Percentiles rank a stretch among this genome's conserved stretches.
phyloP scores from a whole-genome alignment of 2,113 vertebrate species.

The Amblyornis subalaris region DNA sequence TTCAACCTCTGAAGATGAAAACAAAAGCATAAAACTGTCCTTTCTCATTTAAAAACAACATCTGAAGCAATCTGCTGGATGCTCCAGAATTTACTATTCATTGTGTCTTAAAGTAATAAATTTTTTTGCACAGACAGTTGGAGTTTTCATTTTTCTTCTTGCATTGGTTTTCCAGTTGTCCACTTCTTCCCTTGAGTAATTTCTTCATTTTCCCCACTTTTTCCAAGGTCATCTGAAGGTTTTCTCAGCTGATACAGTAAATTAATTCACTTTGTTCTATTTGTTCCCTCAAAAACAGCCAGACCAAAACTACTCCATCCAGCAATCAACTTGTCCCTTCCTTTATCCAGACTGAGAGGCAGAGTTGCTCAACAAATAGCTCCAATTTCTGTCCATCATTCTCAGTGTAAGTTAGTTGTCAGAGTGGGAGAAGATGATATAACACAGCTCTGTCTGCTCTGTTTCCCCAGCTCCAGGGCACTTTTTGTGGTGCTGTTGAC shows the following conservation, averaged over 20 bases:
- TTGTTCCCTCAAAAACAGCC: neutral
- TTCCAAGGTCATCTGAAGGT: neutral
- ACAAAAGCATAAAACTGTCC: neutral
- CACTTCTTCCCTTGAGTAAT: neutral
- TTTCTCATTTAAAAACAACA: neutral
- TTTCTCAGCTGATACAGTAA: neutral
- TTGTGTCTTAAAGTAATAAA: neutral
- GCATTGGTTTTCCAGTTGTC: neutral
- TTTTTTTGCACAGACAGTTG: neutral
- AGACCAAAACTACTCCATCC: neutral
- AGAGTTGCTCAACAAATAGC: constrained; percentile 32
- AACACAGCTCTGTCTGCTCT: neutral
- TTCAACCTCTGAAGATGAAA: neutral
- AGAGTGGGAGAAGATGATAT: constrained; percentile 29
- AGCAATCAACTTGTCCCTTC: constrained; percentile 3
- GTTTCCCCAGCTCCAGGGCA: neutral
- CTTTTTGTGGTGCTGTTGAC: constrained; percentile 19
- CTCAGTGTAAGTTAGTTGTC: constrained; percentile 2
- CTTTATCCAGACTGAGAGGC: neutral
- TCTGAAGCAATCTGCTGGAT: neutral
- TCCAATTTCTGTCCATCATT: constrained; percentile 39
- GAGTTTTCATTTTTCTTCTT: neutral
- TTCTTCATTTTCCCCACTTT: neutral
- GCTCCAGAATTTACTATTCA: neutral
- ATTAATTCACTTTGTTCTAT: neutral